These are phyloP conservation scores for Amphiprion ocellaris DNA, from an alignment of 2,113 vertebrate species.

Conservation along the genomic window DNA sequence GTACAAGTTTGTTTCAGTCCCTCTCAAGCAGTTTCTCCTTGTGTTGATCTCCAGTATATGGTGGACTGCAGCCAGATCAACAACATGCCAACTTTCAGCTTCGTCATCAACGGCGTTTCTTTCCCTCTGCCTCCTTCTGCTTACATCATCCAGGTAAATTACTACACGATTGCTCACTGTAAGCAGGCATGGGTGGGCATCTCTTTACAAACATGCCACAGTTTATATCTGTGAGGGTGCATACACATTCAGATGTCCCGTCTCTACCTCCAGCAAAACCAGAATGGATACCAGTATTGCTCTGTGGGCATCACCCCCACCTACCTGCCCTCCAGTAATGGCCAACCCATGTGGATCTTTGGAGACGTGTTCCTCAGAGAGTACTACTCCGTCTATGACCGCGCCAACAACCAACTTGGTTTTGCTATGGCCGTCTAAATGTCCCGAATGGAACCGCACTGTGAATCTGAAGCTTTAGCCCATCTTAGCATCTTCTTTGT, in stretches of 20 bases:
- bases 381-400: slow-evolving; percentile 80
- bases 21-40: neutral
- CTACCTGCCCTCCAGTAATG: slow-evolving; percentile 74
- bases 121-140: slow-evolving; percentile 75
- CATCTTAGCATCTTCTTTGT: neutral
- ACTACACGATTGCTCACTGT: neutral
- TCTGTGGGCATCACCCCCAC: slow-evolving; percentile 71
- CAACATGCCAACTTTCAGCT: slow-evolving; percentile 77
- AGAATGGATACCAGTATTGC: slow-evolving; percentile 68
- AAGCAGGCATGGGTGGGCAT: neutral
- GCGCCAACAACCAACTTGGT: slow-evolving; percentile 74
- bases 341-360: slow-evolving; percentile 81
- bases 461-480: neutral
- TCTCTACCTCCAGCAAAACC: slow-evolving; percentile 27
- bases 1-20: neutral
- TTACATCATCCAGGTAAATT: slow-evolving; percentile 67
- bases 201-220: neutral
- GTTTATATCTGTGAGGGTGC: neutral
- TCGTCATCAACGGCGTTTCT: slow-evolving; percentile 64
- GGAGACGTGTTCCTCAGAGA: slow-evolving; percentile 82
- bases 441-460: neutral
- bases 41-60: slow-evolving; percentile 63
- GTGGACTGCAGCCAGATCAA: slow-evolving; percentile 68
- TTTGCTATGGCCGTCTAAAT: slow-evolving; percentile 75
- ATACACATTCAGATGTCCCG: neutral